phyloP scores from a whole-genome alignment of 2,113 vertebrate genomes.

The Cavia aperea region DNA sequence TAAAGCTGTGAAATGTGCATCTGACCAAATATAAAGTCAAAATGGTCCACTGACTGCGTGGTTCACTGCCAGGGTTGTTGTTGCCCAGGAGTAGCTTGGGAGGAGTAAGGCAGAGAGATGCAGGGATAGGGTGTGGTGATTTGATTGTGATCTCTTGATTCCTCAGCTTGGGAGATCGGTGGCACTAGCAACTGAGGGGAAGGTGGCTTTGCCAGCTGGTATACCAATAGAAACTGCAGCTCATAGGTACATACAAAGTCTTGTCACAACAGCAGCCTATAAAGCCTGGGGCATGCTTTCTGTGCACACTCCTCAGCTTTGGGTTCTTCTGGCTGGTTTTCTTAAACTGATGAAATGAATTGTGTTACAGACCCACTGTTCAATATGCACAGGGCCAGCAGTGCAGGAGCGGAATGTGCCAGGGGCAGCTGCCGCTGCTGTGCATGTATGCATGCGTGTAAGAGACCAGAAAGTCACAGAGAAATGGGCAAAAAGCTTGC shows the following conservation, averaged over 20 bases:
- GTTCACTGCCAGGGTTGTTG: not conserved
- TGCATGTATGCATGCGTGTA: fast-evolving
- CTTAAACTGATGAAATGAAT: not conserved
- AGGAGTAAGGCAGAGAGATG: not conserved
- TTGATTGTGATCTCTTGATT: not conserved
- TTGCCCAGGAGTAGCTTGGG: not conserved
- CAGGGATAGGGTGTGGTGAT: not conserved
- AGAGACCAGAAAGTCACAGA: not conserved
- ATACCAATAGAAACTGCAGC: not conserved
- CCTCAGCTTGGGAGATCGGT: not conserved
- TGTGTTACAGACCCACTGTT: not conserved
- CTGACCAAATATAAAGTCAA: not conserved
- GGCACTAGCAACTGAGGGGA: not conserved
- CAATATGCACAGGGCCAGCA: not conserved
- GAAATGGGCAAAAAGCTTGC: not conserved
- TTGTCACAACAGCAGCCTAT: too few species aligned
- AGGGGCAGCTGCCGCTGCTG: not conserved
- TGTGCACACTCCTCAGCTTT: not conserved
- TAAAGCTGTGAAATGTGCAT: not conserved
- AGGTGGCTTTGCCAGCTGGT: not conserved
- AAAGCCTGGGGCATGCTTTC: not conserved
- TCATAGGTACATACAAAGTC: not conserved
- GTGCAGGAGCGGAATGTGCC: not conserved
- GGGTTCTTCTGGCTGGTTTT: not conserved
- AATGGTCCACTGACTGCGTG: not conserved